Percentiles rank a stretch among this genome's conserved stretches.
phyloP scores from a whole-genome alignment of 2,888 invertebrate species.

The Pycnomerus fuliginosus region DNA sequence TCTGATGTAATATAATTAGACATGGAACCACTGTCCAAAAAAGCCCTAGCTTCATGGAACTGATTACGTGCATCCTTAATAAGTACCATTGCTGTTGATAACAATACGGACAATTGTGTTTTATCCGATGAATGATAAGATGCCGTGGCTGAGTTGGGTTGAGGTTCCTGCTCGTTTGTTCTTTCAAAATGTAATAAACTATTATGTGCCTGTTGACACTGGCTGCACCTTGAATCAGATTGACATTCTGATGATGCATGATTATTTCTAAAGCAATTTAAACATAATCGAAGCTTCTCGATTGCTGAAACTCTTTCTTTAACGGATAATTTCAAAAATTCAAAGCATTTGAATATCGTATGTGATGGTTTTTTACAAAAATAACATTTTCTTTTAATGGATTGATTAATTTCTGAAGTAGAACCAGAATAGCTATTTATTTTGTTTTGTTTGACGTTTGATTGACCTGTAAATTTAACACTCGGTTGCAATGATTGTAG shows the following conservation, averaged over 20 bases:
- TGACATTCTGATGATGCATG: neutral
- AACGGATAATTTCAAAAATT: conserved; percentile 7
- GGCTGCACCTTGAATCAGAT: neutral
- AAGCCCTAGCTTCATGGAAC: neutral
- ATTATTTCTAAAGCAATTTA: conserved; percentile 10
- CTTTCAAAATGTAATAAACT: neutral
- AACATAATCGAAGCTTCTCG: conserved; percentile 14
- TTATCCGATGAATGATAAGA: neutral
- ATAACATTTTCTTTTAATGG: neutral
- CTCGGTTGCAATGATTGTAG: conserved; percentile 7
- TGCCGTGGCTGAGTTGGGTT: too few relatives aligned
- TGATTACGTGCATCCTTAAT: neutral
- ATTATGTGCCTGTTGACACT: neutral
- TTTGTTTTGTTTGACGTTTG: neutral
- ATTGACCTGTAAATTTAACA: neutral
- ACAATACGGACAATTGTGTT: neutral
- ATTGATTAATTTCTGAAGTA: neutral
- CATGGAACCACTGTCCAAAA: conserved; percentile 19
- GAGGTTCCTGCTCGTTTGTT: neutral
- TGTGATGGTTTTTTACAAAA: conserved; percentile 11
- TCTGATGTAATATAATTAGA: conserved; percentile 14
- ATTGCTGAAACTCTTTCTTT: neutral
- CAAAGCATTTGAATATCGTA: conserved; percentile 11
- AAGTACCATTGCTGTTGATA: conserved; percentile 1
- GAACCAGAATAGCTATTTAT: neutral